Base-by-base conservation (phyloP, 92 coral and sea anemone genomes). In the Nematostella vectensis region DNA sequence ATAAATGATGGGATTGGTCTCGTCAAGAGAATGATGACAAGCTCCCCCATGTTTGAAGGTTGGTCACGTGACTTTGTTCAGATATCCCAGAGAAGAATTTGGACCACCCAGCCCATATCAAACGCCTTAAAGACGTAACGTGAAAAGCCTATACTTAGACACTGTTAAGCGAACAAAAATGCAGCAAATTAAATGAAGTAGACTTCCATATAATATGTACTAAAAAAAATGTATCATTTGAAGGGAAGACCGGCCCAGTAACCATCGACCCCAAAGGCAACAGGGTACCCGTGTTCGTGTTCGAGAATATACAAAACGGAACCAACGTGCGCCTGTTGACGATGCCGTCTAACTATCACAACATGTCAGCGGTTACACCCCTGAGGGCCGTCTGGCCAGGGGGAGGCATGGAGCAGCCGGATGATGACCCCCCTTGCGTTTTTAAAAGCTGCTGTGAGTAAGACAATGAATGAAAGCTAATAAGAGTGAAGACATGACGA, bases 201-300 rank as follows among this genome's bases (percentile, higher is more conserved):
- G n/a, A n/a, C n/a, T n/a, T n/a, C n/a, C n/a, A n/a, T n/a, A n/a
- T n/a, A n/a, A n/a, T n/a, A n/a, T n/a, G n/a, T n/a, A n/a, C n/a
- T n/a, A n/a, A n/a, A n/a, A n/a, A n/a, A n/a, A n/a, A n/a, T n/a
- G n/a, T n/a, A n/a, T n/a, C n/a, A n/a, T n/a, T n/a, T n/a, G n/a
- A 6, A 83, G 91, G 91, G 1, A 68, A 51, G 71, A 64, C 91
- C 23, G 91, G 91, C n/a, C 78, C 91, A 1, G 81, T 83, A 30
- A 75, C 57, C 60, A 78, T 77, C 31, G 91, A 83, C 39, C 22
- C 3, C 0, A 58, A 29, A 44, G 91, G 91, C 19, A 83, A 83
- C 58, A 74, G 91, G 16, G 91, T 83, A 2, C 91, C 91, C 1
- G 53, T 57, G 18, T 83, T 83, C 47, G 85, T 72, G 26, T 72